Conservation (phyloP, 92 coral and sea anemone genomes). For the Umimayanthus chanpuru region DNA sequence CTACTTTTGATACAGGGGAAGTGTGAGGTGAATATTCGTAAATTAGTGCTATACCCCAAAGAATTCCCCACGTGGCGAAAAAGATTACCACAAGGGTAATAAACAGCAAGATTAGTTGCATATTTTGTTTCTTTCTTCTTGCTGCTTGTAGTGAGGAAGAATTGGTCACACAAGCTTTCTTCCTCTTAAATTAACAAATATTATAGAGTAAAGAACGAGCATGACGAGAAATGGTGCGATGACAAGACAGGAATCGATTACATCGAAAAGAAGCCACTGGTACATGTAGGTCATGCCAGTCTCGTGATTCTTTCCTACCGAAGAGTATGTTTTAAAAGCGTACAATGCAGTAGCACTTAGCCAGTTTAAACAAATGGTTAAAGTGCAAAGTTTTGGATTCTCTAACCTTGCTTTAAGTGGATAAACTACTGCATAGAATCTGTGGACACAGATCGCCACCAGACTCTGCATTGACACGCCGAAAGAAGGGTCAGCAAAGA, state of each 20-base stretch:
- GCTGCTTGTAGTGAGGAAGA: background rate
- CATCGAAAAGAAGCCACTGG: background rate
- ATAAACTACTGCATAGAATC: slow-evolving; percentile 18
- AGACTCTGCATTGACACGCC: slow-evolving; percentile 13
- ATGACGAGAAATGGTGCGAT: background rate
- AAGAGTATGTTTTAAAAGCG: background rate
- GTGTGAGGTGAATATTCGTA: background rate
- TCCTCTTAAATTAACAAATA: background rate
- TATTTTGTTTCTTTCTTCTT: background rate
- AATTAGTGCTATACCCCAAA: background rate
- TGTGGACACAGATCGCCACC: slow-evolving; percentile 23
- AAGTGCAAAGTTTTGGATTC: background rate
- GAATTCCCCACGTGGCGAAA: background rate
- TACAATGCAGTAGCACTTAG: background rate
- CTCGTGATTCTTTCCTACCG: background rate
- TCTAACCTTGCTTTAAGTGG: slow-evolving; percentile 29
- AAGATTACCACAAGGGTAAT: background rate
- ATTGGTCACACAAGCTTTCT: background rate
- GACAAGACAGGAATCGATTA: background rate
- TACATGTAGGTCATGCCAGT: background rate
- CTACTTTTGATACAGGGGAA: background rate
- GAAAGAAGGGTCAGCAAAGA: background rate
- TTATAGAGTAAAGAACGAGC: slow-evolving; percentile 11
- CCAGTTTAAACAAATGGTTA: slow-evolving; percentile 18
- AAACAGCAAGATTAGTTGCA: background rate